Conservation (phyloP, 2,797 vertebrate genomes). For the Pitangus sulphuratus region DNA sequence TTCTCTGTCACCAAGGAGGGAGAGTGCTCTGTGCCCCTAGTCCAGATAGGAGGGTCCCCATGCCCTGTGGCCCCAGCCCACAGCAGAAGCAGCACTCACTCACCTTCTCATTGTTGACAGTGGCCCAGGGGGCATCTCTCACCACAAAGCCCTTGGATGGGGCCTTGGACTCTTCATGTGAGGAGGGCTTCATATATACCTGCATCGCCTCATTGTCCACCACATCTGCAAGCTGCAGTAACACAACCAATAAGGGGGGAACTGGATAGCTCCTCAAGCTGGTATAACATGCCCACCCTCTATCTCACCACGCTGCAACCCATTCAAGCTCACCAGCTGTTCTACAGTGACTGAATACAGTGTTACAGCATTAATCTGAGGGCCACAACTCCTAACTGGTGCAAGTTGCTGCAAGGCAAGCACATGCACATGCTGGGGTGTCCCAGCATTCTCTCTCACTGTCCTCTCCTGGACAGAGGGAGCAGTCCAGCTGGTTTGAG, state of each 20-base stretch:
- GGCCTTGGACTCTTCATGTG: constrained; percentile 86
- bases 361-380: neutral
- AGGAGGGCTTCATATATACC: constrained; percentile 89
- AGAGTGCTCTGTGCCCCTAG: neutral
- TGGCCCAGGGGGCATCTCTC: constrained; percentile 95
- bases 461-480: neutral
- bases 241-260: neutral
- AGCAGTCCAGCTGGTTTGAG: neutral
- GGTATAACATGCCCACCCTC: neutral
- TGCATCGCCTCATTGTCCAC: constrained; percentile 93
- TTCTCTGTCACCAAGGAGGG: neutral
- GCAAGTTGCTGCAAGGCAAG: neutral
- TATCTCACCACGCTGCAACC: neutral
- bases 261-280: neutral
- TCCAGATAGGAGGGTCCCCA: neutral
- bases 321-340: neutral
- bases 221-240: constrained; percentile 88
- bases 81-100: constrained; percentile 69
- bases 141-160: constrained; percentile 98
- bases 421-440: neutral
- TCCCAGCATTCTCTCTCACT: neutral
- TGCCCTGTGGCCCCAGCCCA: fast-evolving
- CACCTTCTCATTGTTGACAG: constrained; percentile 88
- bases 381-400: neutral
- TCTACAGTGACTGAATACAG: neutral